A percentile compares a stretch with the other conserved stretches of the same genome.
These are phyloP conservation scores for Melopsittacus undulatus DNA, from an alignment of 2,797 vertebrate species.

Conservation along the genomic window DNA sequence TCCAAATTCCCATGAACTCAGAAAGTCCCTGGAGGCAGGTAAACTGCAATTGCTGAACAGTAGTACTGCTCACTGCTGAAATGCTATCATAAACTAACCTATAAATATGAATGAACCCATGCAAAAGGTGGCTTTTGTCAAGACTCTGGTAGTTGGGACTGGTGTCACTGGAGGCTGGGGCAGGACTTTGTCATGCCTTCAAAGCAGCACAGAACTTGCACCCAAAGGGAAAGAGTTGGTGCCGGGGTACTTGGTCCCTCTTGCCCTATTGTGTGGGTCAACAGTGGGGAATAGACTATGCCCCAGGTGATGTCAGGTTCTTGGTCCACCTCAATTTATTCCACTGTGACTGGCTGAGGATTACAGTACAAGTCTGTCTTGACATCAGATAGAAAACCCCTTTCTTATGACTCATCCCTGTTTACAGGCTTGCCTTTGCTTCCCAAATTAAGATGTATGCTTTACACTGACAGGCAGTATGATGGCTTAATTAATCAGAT, in stretches of 20 bases:
- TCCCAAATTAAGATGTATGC: not conserved
- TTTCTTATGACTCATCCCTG: not conserved
- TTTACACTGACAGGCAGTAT: not conserved
- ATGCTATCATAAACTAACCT: not conserved
- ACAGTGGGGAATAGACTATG: not conserved
- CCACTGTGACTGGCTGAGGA: not conserved
- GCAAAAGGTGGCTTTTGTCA: not conserved
- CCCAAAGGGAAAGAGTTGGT: not conserved
- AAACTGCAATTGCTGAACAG: not conserved
- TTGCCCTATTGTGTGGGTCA: not conserved
- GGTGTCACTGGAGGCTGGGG: not conserved
- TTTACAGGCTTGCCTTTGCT: not conserved
- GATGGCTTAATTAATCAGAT: not conserved
- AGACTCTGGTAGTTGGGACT: not conserved
- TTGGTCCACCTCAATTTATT: not conserved
- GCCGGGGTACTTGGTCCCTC: not conserved
- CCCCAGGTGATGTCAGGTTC: not conserved
- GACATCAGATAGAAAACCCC: not conserved
- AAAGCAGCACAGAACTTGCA: not conserved
- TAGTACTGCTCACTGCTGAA: not conserved
- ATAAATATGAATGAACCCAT: not conserved
- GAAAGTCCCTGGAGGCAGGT: not conserved
- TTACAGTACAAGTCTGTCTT: not conserved
- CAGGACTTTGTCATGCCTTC: not conserved
- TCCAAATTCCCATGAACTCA: not conserved